Base-by-base conservation (phyloP, 2,113 vertebrate genomes). In the Junco hyemalis region DNA sequence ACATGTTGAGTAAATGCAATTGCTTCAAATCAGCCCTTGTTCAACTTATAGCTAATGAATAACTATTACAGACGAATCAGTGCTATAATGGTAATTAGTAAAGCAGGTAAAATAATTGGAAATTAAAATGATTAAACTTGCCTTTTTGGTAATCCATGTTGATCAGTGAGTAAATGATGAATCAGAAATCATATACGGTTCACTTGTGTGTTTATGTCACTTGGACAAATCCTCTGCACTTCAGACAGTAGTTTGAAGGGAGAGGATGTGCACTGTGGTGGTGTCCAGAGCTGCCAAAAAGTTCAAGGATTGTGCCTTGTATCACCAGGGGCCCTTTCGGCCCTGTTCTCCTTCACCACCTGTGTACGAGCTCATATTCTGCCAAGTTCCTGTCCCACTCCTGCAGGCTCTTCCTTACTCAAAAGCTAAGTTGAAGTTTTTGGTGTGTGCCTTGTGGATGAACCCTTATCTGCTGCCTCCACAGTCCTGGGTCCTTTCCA, bases 31-130 rank as follows among this genome's bases (percentile, higher is more conserved):
- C 59, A 91, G 35, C 54, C 77, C 66, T 86, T 81, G 73, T 82
- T 95, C 84, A 74, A 63, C 71, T 81, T 82, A 64, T 5, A 82
- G 78, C 74, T 91, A 91, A 92, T 94, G 84, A 91, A 53, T 94
- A 91, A 91, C 70, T 93, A 74, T 76, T 92, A 90, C 63, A 85
- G 86, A 87, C 63, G 87, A 76, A 91, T 92, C 66, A 90, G 82
- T 73, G 71, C 42, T 66, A n/a, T 83, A 88, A 86, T 88, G 36
- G 28, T 90, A 95, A 86, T 92, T 86, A 95, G 71, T 82, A 83
- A 92, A 96, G 60, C 9, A 33, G 60, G 51, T 86, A 72, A 88
- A 94, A 93, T 92, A 93, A 83, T 68, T 63, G 54, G 70, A 87
- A 96, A 95, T 96, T 77, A 69, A 88, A 92, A 88, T 77, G 7